Percentiles rank a stretch among this genome's conserved stretches.
Evolutionary conservation across 2,113 vertebrate genomes (phyloP).

Genomic region (Eudorcas thomsonii): DNA sequence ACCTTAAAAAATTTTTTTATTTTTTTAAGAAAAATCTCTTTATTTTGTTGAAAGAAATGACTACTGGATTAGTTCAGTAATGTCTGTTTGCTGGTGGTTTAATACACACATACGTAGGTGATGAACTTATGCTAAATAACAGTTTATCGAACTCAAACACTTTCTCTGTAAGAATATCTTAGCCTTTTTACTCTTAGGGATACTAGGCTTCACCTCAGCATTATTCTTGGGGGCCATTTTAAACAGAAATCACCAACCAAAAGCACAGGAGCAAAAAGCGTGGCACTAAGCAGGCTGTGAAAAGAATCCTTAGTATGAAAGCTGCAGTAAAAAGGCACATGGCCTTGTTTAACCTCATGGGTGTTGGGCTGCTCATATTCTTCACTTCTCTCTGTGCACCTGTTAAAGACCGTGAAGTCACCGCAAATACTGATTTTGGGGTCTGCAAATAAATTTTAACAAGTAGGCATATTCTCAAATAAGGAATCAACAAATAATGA

Average conservation of each 20-base stretch:
- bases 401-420: not conserved
- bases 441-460: not conserved
- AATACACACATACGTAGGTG: not conserved
- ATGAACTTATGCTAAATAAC: not conserved
- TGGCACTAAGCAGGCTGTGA: not conserved
- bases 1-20: not conserved
- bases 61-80: constrained; percentile 42
- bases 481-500: not conserved
- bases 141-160: not conserved
- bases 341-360: not conserved
- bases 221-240: not conserved
- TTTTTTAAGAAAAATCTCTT: not conserved
- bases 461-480: not conserved
- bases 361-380: not conserved
- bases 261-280: not conserved
- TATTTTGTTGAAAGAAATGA: not conserved
- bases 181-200: not conserved
- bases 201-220: not conserved
- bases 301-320: not conserved
- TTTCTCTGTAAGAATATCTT: not conserved
- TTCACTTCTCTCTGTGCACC: not conserved
- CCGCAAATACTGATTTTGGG: not conserved
- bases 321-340: not conserved
- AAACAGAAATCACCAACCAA: not conserved
- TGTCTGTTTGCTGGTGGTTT: constrained; percentile 56